Conservation (phyloP, 2,797 vertebrate genomes). For the Todus mexicanus region DNA sequence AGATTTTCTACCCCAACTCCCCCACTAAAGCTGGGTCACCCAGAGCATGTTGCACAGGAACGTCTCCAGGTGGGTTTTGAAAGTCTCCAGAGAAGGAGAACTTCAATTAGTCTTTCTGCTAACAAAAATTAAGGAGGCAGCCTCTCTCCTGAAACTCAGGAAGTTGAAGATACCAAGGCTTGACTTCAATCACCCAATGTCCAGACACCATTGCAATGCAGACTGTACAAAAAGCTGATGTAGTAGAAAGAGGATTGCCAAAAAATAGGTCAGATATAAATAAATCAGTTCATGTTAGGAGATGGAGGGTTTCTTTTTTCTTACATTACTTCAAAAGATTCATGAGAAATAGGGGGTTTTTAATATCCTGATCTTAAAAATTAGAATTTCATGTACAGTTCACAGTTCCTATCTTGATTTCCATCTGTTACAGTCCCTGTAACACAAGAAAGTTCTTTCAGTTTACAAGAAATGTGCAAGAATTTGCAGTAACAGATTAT, state of each 20-base stretch:
- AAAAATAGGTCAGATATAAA: constrained; percentile 51
- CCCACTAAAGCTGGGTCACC: background rate
- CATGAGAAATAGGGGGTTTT: background rate
- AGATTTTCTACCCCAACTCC: background rate
- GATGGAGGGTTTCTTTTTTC: background rate
- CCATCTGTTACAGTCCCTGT: constrained; percentile 17
- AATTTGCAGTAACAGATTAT: background rate
- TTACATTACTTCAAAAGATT: background rate
- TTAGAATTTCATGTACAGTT: constrained; percentile 16
- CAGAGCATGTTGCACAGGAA: background rate
- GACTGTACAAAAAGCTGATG: background rate
- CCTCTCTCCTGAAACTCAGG: background rate
- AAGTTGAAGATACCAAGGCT: background rate
- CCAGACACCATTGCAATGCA: background rate
- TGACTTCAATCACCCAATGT: background rate
- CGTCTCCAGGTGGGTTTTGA: background rate
- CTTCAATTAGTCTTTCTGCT: background rate
- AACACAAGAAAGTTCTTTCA: background rate
- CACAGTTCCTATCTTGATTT: constrained; percentile 5
- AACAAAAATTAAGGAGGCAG: background rate
- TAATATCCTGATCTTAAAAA: constrained; percentile 24
- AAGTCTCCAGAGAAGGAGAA: background rate
- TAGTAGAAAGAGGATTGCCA: background rate
- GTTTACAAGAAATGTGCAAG: background rate
- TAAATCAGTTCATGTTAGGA: background rate